Base-by-base conservation (phyloP, 2,888 invertebrate species). In the Sisyra nigra region DNA sequence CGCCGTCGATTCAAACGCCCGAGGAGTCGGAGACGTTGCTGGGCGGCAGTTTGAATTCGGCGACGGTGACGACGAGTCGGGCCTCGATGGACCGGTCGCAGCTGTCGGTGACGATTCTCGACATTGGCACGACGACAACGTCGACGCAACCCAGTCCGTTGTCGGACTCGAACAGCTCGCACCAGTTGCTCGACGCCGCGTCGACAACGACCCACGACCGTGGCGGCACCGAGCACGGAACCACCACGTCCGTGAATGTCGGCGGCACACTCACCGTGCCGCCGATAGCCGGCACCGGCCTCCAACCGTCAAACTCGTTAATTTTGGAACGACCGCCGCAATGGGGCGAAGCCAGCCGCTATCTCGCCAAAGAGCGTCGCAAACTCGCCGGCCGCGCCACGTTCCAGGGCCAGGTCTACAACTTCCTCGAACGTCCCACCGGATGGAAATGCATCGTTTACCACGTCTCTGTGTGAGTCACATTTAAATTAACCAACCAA, bases 391-490 rank as follows among this genome's bases (percentile, higher is more conserved):
- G 75, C 33, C 63, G 70, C 49, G 74, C 75, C 34, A 80, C 80
- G 8, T 75, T 80, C 55, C 82, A 84, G 58, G 80, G 80, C 40
- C 74, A 77, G 60, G 79, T 86, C 39, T 86, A 86, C 67, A 86
- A 85, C 63, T 86, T 85, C 62, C 67, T 86, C 52, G 85, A 86
- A 61, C 62, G 85, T 50, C 85, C 85, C 2, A 76, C 80, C 44
- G 84, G 82, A 48, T 84, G 83, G 83, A 80, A 80, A 62, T 86
- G 85, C 61, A 82, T 86, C 66, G 67, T 81, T 48, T 85, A 85
- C 62, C 84, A 85, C 63, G 78, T 80, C 62, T 71, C 76, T 51
- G 81, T 81, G 82, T 82, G 58, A 80, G 82, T 80, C 61, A n/a
- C n/a, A n/a, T n/a, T n/a, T n/a, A n/a, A n/a, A n/a, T 17, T 10